phyloP scores from a whole-genome alignment of 2,888 invertebrate species.

The Drosophila leonis region DNA sequence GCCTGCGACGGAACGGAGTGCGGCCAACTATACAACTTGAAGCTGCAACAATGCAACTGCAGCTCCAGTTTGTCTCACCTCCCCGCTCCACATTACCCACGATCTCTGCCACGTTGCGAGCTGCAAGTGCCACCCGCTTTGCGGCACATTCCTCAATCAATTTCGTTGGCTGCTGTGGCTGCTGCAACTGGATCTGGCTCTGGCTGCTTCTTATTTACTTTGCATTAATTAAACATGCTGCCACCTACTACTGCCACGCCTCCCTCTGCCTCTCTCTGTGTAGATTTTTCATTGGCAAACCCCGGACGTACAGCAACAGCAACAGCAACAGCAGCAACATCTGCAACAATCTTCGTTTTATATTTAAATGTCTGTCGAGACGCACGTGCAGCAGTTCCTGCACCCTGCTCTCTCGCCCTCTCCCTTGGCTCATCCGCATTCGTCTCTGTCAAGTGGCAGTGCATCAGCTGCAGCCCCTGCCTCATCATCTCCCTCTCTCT shows the following conservation, averaged over 20 bases:
- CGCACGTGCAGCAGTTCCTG: constrained; percentile 70
- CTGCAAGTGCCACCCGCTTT: constrained; percentile 59
- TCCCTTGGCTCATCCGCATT: constrained; percentile 55
- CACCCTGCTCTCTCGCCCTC: not conserved
- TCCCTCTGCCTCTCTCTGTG: constrained; percentile 9
- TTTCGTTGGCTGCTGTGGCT: constrained; percentile 60
- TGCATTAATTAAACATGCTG: constrained; percentile 81
- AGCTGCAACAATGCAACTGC: constrained; percentile 57
- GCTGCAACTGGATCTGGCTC: constrained; percentile 22
- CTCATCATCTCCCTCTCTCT: not conserved
- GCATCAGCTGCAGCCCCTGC: constrained; percentile 46
- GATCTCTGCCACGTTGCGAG: not conserved
- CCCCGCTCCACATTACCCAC: not conserved
- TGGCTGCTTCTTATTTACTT: constrained; percentile 76
- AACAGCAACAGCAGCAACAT: constrained; percentile 65
- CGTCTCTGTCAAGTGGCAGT: constrained; percentile 77
- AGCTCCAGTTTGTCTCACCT: not conserved
- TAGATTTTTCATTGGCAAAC: constrained; percentile 66
- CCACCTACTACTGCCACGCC: constrained; percentile 59
- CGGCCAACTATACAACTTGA: constrained; percentile 34
- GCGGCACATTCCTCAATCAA: constrained; percentile 78
- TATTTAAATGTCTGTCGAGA: constrained; percentile 78
- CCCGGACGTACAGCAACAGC: constrained; percentile 38
- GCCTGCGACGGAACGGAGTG: constrained; percentile 41
- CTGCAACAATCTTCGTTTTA: constrained; percentile 79